A percentile compares a stretch with the other conserved stretches of the same genome.
Conservation (phyloP, 2,113 vertebrate species). For the Phoenicopterus ruber region DNA sequence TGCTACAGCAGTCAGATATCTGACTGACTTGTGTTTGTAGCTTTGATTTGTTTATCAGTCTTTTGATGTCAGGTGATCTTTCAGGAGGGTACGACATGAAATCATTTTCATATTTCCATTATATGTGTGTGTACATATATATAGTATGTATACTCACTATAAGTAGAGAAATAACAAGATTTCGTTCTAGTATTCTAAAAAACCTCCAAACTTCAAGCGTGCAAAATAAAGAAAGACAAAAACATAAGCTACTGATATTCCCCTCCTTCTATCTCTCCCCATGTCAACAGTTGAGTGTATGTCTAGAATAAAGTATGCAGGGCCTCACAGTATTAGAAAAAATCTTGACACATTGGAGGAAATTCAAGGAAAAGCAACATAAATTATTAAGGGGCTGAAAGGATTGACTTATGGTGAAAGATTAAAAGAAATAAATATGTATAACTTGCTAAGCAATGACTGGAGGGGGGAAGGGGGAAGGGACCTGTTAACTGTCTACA, state of each 20-base stretch:
- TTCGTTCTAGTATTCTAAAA: background rate
- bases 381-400: slow-evolving; percentile 62
- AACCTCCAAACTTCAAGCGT: background rate
- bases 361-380: slow-evolving; percentile 57
- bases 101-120: background rate
- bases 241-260: background rate
- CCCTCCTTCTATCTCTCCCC: background rate
- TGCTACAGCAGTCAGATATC: background rate
- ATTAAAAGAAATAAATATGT: slow-evolving; percentile 71
- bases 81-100: background rate
- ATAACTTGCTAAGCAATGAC: slow-evolving; percentile 51
- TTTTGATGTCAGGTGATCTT: background rate
- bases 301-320: slow-evolving; percentile 20
- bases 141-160: background rate
- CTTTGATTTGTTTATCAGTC: background rate
- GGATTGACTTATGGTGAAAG: slow-evolving; percentile 47
- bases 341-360: slow-evolving; percentile 27
- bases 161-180: background rate
- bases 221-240: background rate
- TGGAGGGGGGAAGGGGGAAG: background rate
- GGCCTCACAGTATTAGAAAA: background rate
- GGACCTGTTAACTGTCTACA: background rate
- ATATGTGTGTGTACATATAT: background rate
- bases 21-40: background rate
- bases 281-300: background rate